Evolutionary conservation across 2,113 vertebrate species (phyloP), one percentile per base, ranked within the genome.

Genomic region (Syngnathus typhle): DNA sequence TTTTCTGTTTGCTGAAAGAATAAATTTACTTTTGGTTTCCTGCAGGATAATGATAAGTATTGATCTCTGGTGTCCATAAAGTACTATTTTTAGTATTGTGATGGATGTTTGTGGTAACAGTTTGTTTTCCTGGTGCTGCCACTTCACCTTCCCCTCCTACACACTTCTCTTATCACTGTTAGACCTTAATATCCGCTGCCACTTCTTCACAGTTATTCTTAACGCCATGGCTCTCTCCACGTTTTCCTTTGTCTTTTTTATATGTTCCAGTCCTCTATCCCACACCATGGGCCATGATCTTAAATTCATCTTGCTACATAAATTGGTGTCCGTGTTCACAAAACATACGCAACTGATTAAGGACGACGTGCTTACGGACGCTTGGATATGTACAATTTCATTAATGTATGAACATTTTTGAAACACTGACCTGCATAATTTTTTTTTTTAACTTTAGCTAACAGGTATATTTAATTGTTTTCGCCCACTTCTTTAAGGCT

Each of bases 241-340:
- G 13, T 64, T 41, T 36, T 36, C 27, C 52, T 67, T 55, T 62
- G 9, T 77, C 69, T 58, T 73, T 69, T 74, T 75, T 74, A 74
- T 76, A 77, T 80, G 79, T 83, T 83, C 61, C 52, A 52, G 68
- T 84, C 76, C 76, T 79, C 79, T 78, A 70, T 71, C 82, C 41
- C 56, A 72, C 58, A 65, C 65, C 58, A 5, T 72, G 52, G 69
- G 37, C 74, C 82, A 63, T 51, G 64, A 75, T 70, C 64, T 71
- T 72, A 69, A 79, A 84, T 87, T 73, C 85, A 86, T 89, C 80
- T 87, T 70, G 68, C 67, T 69, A 72, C 60, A 47, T 71, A 72
- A 84, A 77, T 71, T 71, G 82, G 69, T 10, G n/a, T 44, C 81
- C 82, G 67, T 72, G 71, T 75, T 68, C 69, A 52, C 15, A 16